These are phyloP conservation scores for Sitophilus oryzae DNA, from an alignment of 1,140 invertebrate genomes.

Conservation along the genomic window DNA sequence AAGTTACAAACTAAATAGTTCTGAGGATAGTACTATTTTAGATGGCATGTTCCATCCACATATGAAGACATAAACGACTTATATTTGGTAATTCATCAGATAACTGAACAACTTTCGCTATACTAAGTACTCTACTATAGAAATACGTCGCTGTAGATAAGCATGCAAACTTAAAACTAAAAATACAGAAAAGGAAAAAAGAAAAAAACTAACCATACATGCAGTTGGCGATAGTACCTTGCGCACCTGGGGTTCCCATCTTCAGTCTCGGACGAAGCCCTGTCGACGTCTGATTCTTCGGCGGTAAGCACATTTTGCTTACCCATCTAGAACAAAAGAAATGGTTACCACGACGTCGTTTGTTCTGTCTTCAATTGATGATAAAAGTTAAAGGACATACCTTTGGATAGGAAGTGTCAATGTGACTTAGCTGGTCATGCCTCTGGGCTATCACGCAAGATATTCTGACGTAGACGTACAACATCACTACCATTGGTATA, in stretches of 20 bases:
- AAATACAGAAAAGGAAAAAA: too few species aligned
- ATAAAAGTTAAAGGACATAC: too few species aligned
- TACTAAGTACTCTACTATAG: too few species aligned
- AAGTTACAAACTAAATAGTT: too few species aligned
- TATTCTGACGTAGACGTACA: slow-evolving; percentile 84
- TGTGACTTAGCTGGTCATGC: slow-evolving; percentile 44
- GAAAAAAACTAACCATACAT: slow-evolving; percentile 30
- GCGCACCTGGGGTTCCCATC: slow-evolving; percentile 32
- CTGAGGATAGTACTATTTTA: too few species aligned
- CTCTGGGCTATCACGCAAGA: slow-evolving; percentile 74
- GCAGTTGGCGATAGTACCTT: slow-evolving; percentile 32
- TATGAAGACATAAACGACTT: too few species aligned
- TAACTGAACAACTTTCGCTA: too few species aligned
- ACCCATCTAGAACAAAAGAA: slow-evolving; percentile 37
- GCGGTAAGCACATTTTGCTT: slow-evolving; percentile 36
- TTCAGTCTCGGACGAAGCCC: slow-evolving; percentile 43
- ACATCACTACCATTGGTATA: slow-evolving; percentile 85
- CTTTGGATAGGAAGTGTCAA: slow-evolving; percentile 31
- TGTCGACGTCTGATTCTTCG: slow-evolving; percentile 43
- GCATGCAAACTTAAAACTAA: too few species aligned
- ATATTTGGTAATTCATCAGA: too few species aligned
- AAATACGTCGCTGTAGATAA: too few species aligned
- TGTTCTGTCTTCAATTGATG: too few species aligned
- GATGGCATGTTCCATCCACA: too few species aligned
- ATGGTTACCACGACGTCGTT: neutral